Conservation (phyloP, 2,888 invertebrate genomes). For the Lasioglossum figueresi region DNA sequence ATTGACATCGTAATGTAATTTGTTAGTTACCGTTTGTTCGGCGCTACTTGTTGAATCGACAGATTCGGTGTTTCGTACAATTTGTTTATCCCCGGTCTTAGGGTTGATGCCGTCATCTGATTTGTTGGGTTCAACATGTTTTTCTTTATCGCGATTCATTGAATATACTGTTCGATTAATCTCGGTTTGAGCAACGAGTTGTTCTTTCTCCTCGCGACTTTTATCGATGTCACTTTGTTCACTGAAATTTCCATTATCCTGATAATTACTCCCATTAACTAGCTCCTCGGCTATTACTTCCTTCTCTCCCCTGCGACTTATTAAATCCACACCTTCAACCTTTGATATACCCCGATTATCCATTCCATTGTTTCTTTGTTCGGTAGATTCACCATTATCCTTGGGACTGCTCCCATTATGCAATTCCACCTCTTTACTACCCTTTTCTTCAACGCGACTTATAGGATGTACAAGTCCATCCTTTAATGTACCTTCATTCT, state of each 20-base stretch:
- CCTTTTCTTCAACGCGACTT: neutral
- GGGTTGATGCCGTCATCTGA: neutral
- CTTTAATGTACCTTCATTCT: neutral
- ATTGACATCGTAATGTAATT: neutral
- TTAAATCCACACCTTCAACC: neutral
- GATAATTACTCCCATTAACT: neutral
- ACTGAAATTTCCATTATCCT: neutral
- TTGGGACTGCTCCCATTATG: neutral
- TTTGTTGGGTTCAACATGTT: neutral
- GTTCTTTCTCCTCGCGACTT: neutral
- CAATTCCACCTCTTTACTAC: neutral
- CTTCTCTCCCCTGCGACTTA: neutral
- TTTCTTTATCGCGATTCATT: neutral
- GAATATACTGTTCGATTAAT: neutral
- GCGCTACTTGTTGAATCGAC: neutral
- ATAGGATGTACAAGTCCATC: neutral
- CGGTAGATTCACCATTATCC: neutral
- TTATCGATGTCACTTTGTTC: neutral
- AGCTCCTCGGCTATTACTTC: neutral
- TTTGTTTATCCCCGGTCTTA: neutral
- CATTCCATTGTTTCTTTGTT: neutral
- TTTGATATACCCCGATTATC: neutral
- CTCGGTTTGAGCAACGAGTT: neutral
- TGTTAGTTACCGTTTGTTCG: neutral
- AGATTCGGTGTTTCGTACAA: neutral